Evolutionary conservation across 2,113 vertebrate species (phyloP).

Genomic region (Podilymbus podiceps): DNA sequence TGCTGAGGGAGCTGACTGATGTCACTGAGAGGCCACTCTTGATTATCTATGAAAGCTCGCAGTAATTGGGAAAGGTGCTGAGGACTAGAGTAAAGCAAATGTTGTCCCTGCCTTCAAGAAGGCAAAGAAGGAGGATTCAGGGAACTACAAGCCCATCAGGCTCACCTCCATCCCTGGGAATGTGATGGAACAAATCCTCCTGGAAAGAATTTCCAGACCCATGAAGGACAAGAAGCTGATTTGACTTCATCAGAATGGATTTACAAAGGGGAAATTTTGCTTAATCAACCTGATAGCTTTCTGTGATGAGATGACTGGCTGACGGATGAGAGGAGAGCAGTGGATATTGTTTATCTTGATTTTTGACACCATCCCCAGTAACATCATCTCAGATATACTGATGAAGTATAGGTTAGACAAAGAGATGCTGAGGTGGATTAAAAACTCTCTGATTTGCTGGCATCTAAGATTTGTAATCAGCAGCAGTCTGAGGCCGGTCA

Average conservation of each 20-base stretch:
- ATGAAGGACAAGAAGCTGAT: neutral
- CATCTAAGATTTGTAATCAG: neutral
- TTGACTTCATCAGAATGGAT: neutral
- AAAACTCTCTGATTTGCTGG: neutral
- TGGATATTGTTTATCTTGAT: neutral
- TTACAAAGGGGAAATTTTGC: neutral
- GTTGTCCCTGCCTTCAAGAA: neutral
- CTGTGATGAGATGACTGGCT: neutral
- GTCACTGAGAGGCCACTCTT: neutral
- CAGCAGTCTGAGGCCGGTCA: neutral
- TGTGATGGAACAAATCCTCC: neutral
- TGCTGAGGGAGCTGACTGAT: neutral
- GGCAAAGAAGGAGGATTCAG: neutral
- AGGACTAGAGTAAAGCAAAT: neutral
- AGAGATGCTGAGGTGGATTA: neutral
- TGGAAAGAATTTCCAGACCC: neutral
- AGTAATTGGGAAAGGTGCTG: neutral
- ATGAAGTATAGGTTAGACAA: neutral
- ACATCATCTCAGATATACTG: rapidly evolving
- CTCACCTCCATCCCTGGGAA: neutral
- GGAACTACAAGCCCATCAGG: neutral
- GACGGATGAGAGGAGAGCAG: neutral
- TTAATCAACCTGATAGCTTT: neutral
- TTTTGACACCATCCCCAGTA: neutral
- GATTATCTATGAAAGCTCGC: neutral